These are phyloP conservation scores for Channallabes apus DNA, from an alignment of 2,797 vertebrate genomes.

Conservation along the genomic window DNA sequence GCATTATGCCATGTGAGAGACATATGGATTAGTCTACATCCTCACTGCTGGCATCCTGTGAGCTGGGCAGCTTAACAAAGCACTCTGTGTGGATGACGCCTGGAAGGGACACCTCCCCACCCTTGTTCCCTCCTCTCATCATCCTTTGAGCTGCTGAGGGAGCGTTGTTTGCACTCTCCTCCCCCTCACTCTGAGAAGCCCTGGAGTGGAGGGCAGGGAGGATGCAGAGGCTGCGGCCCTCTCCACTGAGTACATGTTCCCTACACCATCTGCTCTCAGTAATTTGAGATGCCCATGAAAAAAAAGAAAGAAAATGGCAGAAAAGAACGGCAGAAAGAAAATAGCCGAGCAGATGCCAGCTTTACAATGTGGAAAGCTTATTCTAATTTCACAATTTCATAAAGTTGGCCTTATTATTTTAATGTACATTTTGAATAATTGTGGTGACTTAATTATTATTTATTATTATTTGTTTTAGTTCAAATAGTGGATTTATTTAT, in stretches of 20 bases:
- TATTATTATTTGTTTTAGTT: not conserved
- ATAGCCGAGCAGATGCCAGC: slow-evolving; percentile 68
- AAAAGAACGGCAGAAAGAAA: slow-evolving; percentile 74
- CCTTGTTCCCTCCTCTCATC: slow-evolving; percentile 49
- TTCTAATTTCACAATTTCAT: slow-evolving; percentile 53
- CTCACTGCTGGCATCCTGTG: slow-evolving; percentile 51
- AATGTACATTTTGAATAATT: not conserved
- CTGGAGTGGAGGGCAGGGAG: slow-evolving; percentile 61
- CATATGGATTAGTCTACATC: slow-evolving; percentile 38
- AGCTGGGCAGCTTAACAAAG: slow-evolving; percentile 33
- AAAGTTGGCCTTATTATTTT: slow-evolving; percentile 13
- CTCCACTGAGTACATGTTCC: slow-evolving; percentile 75
- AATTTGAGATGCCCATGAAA: slow-evolving; percentile 73
- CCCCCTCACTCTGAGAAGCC: slow-evolving; percentile 50
- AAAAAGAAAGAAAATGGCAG: slow-evolving; percentile 60
- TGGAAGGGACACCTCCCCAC: slow-evolving; percentile 42
- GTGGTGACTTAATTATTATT: not conserved
- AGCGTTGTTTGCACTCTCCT: slow-evolving; percentile 52
- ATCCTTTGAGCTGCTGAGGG: slow-evolving; percentile 55
- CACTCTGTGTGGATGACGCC: slow-evolving; percentile 29
- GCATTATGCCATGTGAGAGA: slow-evolving; percentile 19
- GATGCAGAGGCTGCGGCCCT: slow-evolving; percentile 72
- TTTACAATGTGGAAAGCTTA: slow-evolving; percentile 75
- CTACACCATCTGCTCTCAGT: slow-evolving; percentile 83
- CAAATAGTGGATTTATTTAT: not conserved